Base-by-base conservation (phyloP, 2,113 vertebrate genomes). In the Gadus macrocephalus region DNA sequence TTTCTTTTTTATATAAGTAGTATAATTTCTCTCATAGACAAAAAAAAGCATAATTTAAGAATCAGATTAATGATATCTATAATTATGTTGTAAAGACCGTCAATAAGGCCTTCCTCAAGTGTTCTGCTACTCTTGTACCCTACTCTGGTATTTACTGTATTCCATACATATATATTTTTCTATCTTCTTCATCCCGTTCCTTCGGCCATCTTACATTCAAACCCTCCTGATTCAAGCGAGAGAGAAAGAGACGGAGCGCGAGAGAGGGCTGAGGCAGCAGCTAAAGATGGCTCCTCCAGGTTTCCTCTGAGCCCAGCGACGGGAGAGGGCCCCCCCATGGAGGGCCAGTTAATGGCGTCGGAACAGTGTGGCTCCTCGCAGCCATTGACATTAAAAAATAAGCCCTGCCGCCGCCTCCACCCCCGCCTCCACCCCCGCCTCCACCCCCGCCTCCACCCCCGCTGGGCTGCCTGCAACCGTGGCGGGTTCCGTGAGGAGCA, bases 261-360 rank as follows among this genome's bases (percentile, higher is more conserved):
- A 64, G 42, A 49, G 58, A 6, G 15, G 4, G 61, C 67, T 42
- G 25, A 25, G 25, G 42, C 42, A 9, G 12, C 42, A 49, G 42
- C 42, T 49, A 49, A 49, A 49, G 42, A 49, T 49, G 42, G 42
- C 42, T 49, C 16, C 19, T 49, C 16, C 19, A 19, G 27, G 42
- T 49, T 49, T 49, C 59, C 77, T 69, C 71, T 16, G 31, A 66
- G 35, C 70, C 31, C 16, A 58, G 53, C 1, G 65, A 64, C 70
- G 67, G 64, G 38, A 62, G 5, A 27, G 75, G 73, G 58, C 63
- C 38, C 64, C 22, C 22, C 35, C 64, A 61, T 58, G 55, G 63
- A 31, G 49, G 35, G 65, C 63, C 16, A 20, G 70, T 55, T 66
- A 62, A 56, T 77, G 70, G 69, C 70, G 71, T 72, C 71, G 61